Base-by-base conservation (phyloP, 2,888 invertebrate species). In the Omphaloscelis lunosa region DNA sequence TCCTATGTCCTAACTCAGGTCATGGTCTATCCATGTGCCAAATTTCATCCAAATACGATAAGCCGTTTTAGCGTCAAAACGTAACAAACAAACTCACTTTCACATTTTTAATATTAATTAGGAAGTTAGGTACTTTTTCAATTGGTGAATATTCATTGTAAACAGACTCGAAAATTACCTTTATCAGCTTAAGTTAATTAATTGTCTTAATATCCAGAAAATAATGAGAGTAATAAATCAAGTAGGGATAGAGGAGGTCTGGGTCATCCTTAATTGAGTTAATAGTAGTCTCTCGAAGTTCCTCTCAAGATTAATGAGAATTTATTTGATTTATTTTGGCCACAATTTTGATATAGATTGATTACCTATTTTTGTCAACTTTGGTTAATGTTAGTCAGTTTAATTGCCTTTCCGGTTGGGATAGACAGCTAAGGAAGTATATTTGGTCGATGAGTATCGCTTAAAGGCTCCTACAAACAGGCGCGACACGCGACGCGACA, bases 221-320 rank as follows among this genome's bases (percentile, higher is more conserved):
- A 72, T 83, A 72, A 77, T 80, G 74, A 81, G 62, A 63, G 78
- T 72, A 72, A 84, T 84, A 84, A 84, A 75, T 75, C 79, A 82
- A 71, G 71, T 0, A 53, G 58, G 72, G 51, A 53, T 72, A 11
- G 72, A 72, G 72, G 58, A 70, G 76, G 75, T 41, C 53, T 63
- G 72, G 73, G 82, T 76, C 82, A 79, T 79, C 56, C 59, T 48
- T 82, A 84, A 84, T 75, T 79, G 82, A 79, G 70, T 79, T 81
- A 84, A 75, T 78, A 75, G 65, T 59, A 70, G 45, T 72, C 73
- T 62, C 72, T 63, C 71, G 45, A 78, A 84, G 58, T 84, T 84
- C 69, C 59, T 66, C 77, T 75, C 56, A 73, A 77, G 83, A 80
- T 83, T 69, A 83, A 83, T 77, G 80, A 80, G 77, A 45, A 72